A percentile compares a stretch with the other conserved stretches of the same genome.
Conservation (phyloP, 2,797 vertebrate genomes). For the Danionella dracula region DNA sequence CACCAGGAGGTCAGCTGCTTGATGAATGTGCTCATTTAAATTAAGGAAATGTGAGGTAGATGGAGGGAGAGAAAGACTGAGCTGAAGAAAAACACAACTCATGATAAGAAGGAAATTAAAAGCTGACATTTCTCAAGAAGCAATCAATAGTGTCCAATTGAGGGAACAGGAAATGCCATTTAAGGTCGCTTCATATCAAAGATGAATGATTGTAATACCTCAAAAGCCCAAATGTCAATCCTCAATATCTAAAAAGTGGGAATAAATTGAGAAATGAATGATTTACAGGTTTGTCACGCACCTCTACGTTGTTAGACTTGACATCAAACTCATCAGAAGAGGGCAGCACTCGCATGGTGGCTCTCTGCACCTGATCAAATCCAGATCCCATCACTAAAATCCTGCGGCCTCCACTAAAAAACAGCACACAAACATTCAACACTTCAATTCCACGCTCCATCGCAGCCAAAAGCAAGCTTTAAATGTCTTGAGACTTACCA, state of each 20-base stretch:
- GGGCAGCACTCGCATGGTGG: constrained; percentile 57
- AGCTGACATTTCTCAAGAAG: not conserved
- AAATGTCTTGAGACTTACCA: constrained; percentile 49
- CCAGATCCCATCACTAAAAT: constrained; percentile 78
- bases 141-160: constrained; percentile 3
- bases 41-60: constrained; percentile 8
- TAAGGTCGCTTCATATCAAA: no score
- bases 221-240: not conserved
- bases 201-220: not conserved
- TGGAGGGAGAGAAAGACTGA: not conserved
- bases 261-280: not conserved
- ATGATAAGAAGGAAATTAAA: not conserved
- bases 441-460: not conserved
- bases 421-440: constrained; percentile 19
- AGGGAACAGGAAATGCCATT: no score
- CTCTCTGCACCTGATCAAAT: constrained; percentile 73
- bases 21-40: constrained; percentile 5
- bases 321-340: constrained; percentile 46
- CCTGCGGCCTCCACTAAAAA: constrained; percentile 81
- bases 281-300: constrained; percentile 18
- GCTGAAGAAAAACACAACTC: not conserved
- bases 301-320: constrained; percentile 42
- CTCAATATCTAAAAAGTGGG: not conserved
- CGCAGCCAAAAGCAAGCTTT: no score
- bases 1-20: not conserved